Percentiles rank a stretch among this genome's conserved stretches.
These are phyloP conservation scores for Drosophila repleta DNA, from an alignment of 1,140 invertebrate genomes.

Conservation along the genomic window DNA sequence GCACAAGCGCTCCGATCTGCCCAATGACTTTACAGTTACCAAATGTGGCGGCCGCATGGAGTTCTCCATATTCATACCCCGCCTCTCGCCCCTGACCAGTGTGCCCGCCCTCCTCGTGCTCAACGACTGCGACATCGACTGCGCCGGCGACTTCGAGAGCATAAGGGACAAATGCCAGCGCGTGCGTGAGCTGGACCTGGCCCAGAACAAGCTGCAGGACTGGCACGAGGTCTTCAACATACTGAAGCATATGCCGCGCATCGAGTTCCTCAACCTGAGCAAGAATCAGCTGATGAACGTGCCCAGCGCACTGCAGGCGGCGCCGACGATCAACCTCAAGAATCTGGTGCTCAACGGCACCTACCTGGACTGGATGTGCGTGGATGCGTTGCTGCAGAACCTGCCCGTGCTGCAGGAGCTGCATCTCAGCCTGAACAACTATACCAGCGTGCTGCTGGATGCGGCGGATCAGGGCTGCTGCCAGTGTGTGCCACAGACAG, in stretches of 20 bases:
- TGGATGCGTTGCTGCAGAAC: slow-evolving; percentile 90
- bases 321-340: slow-evolving; percentile 87
- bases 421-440: slow-evolving; percentile 95
- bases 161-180: slow-evolving; percentile 92
- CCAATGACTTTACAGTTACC: slow-evolving; percentile 73
- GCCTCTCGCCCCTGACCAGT: slow-evolving; percentile 89
- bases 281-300: slow-evolving; percentile 92
- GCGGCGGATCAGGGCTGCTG: slow-evolving; percentile 56
- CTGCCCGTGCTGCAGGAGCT: slow-evolving; percentile 93
- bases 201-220: slow-evolving; percentile 93
- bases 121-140: slow-evolving; percentile 95
- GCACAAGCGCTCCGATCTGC: slow-evolving; percentile 83
- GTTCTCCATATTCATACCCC: slow-evolving; percentile 92
- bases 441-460: slow-evolving; percentile 87
- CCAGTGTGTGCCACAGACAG: slow-evolving; percentile 50
- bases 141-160: slow-evolving; percentile 91
- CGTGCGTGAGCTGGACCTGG: slow-evolving; percentile 95
- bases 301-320: slow-evolving; percentile 81
- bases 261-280: slow-evolving; percentile 95
- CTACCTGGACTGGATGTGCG: slow-evolving; percentile 91
- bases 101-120: slow-evolving; percentile 93
- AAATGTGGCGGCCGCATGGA: slow-evolving; percentile 75
- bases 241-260: slow-evolving; percentile 92
- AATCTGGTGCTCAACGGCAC: slow-evolving; percentile 95
- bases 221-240: slow-evolving; percentile 95